A percentile compares a stretch with the other conserved stretches of the same genome.
Evolutionary conservation across 1,140 invertebrate species (phyloP).

Genomic region (Papilio glaucus): DNA sequence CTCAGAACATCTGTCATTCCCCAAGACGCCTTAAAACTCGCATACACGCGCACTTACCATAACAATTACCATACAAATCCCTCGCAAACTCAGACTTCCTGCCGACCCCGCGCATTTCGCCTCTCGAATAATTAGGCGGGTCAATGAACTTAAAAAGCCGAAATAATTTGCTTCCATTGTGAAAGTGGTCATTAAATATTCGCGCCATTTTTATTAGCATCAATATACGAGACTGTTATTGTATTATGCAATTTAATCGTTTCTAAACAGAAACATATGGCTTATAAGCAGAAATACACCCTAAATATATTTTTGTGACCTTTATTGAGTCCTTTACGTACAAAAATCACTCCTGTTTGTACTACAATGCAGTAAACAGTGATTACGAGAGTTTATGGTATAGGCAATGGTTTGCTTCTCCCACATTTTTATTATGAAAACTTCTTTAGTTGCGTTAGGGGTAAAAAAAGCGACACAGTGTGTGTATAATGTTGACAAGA

Average conservation of each 20-base stretch:
- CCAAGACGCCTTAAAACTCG: neutral
- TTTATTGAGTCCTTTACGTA: no score
- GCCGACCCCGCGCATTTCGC: conserved; percentile 7
- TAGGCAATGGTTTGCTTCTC: no score
- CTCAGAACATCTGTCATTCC: conserved; percentile 27
- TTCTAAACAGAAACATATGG: no score
- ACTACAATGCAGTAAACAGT: no score
- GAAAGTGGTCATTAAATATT: conserved; percentile 11
- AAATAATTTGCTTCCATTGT: conserved; percentile 8
- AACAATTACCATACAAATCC: conserved; percentile 35
- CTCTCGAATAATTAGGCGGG: conserved; percentile 21
- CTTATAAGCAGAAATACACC: no score
- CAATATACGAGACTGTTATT: neutral
- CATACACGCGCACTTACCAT: conserved; percentile 23
- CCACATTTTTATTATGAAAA: no score
- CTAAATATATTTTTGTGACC: no score
- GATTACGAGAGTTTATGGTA: no score
- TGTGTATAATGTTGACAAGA: no score
- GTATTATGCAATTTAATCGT: neutral
- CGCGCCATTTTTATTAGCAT: neutral
- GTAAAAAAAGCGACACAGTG: no score
- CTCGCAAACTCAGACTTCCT: conserved; percentile 21
- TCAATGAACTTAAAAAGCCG: conserved; percentile 23
- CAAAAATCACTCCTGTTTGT: no score
- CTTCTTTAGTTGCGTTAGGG: no score